Base-by-base conservation (phyloP, 2,888 invertebrate genomes). In the Microplitis deprimator region DNA sequence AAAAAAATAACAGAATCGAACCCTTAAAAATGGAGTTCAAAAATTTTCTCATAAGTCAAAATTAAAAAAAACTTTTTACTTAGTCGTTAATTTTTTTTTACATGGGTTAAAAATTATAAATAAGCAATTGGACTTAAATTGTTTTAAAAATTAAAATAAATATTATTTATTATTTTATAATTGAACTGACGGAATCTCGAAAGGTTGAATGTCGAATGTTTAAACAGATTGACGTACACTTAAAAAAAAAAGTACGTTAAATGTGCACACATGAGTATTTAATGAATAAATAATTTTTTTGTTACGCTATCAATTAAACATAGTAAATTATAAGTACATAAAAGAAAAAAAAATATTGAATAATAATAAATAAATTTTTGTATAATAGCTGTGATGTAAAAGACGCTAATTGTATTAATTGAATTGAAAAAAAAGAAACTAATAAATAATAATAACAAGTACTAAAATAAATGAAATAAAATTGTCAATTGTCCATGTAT, bases 151-250 rank as follows among this genome's bases (percentile, higher is more conserved):
- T 50, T 10, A 50, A 50, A 29, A 29, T 29, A 29, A 29, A 29
- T 29, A 29, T 29, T 20, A 41, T 60, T 70, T n/a, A 16, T 29
- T 59, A 70, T 38, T 60, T 61, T 41, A 38, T 50, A 5, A 60
- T 70, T 70, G 13, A 50, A 13, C 13, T 50, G 13, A 50, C 20
- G 50, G 50, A 72, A 59, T 59, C 59, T 68, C 29, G 41, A n/a
- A 50, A 72, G 29, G 29, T 39, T 40, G 16, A 76, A 68, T 77
- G 13, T 65, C 67, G 20, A 64, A 59, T 38, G 59, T 39, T 77
- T 70, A 82, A 79, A 79, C 84, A 84, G 87, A 86, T 86, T 86
- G 85, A 85, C 86, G 86, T 86, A 85, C 83, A 81, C 68, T 20
- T 70, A 67, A 29, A 29, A 29, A 29, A 29, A 62, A 79, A 13